Evolutionary conservation across 2,888 invertebrate species (phyloP).

Genomic region (Tromatobia lineatoria): DNA sequence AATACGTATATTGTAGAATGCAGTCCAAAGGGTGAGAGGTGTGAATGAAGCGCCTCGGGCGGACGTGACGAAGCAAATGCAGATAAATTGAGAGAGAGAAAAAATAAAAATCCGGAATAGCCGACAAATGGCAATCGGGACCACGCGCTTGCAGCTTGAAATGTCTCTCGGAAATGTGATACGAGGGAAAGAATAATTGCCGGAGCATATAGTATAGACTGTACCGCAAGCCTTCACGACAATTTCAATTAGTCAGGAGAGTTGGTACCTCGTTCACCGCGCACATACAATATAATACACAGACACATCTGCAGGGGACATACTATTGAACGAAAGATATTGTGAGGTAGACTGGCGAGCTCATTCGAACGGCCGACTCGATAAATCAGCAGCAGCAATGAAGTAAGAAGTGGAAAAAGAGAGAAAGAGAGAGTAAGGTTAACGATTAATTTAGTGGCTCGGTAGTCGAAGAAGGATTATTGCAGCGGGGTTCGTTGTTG

Average conservation of each 20-base stretch:
- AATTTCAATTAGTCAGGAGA: slow-evolving; percentile 68
- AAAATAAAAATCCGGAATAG: slow-evolving; percentile 18
- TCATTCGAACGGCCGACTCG: slow-evolving; percentile 65
- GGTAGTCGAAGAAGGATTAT: slow-evolving; percentile 64
- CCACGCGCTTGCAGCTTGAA: slow-evolving; percentile 17
- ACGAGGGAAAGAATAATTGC: slow-evolving; percentile 65
- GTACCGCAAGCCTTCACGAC: slow-evolving; percentile 51
- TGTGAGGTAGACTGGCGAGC: slow-evolving; percentile 50
- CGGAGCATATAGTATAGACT: slow-evolving; percentile 49
- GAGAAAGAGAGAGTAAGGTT: slow-evolving; percentile 39
- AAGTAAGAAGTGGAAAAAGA: slow-evolving; percentile 60
- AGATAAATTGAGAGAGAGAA: neutral
- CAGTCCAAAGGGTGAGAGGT: neutral
- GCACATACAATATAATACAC: slow-evolving; percentile 4
- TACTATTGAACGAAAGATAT: slow-evolving; percentile 51
- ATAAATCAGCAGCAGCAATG: slow-evolving; percentile 62
- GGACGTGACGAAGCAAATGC: neutral
- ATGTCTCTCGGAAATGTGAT: slow-evolving; percentile 53
- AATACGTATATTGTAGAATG: neutral
- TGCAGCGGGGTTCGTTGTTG: slow-evolving; percentile 51
- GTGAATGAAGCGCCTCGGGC: slow-evolving; percentile 13
- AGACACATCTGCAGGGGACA: neutral
- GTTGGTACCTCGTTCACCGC: slow-evolving; percentile 49
- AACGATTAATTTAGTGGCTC: slow-evolving; percentile 33
- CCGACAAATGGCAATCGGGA: slow-evolving; percentile 44